Percentiles rank a stretch among this genome's conserved stretches.
Conservation (phyloP, 1,140 invertebrate species). For the Ooceraea biroi region DNA sequence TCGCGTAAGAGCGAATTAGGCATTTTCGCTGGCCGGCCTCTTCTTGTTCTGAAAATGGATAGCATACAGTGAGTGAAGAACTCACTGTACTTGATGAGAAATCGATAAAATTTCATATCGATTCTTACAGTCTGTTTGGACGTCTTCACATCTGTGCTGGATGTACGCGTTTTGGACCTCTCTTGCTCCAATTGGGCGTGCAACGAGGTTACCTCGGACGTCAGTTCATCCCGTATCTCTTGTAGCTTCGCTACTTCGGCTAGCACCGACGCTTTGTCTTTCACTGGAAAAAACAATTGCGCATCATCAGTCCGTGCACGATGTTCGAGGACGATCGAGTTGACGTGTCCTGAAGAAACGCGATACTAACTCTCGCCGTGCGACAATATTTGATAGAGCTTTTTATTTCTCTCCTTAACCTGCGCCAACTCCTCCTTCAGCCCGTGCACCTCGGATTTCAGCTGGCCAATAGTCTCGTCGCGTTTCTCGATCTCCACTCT, state of each 20-base stretch:
- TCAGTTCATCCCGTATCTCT: slow-evolving; percentile 91
- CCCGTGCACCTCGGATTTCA: slow-evolving; percentile 88
- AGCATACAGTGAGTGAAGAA: slow-evolving; percentile 9
- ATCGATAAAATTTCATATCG: not conserved
- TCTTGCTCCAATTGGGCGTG: slow-evolving; percentile 93
- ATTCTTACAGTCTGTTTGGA: slow-evolving; percentile 82
- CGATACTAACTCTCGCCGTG: slow-evolving; percentile 91
- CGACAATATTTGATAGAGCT: slow-evolving; percentile 91
- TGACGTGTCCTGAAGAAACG: not conserved
- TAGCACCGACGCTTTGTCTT: slow-evolving; percentile 92
- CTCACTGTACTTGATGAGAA: not conserved
- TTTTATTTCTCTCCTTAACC: slow-evolving; percentile 92
- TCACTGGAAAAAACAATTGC: slow-evolving; percentile 86
- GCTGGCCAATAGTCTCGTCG: slow-evolving; percentile 88
- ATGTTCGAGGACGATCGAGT: slow-evolving; percentile 16
- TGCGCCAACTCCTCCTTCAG: slow-evolving; percentile 90
- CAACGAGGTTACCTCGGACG: slow-evolving; percentile 89
- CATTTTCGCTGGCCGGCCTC: slow-evolving; percentile 81
- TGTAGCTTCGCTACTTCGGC: slow-evolving; percentile 91
- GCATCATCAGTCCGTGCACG: slow-evolving; percentile 6
- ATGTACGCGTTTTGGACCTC: slow-evolving; percentile 90
- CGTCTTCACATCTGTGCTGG: slow-evolving; percentile 87
- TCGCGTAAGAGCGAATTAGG: slow-evolving; percentile 73
- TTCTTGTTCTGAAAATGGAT: slow-evolving; percentile 81
- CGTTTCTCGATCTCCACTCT: slow-evolving; percentile 89